Base-by-base conservation (phyloP, 2,797 vertebrate species). In the Melanotaenia maccullochi region DNA sequence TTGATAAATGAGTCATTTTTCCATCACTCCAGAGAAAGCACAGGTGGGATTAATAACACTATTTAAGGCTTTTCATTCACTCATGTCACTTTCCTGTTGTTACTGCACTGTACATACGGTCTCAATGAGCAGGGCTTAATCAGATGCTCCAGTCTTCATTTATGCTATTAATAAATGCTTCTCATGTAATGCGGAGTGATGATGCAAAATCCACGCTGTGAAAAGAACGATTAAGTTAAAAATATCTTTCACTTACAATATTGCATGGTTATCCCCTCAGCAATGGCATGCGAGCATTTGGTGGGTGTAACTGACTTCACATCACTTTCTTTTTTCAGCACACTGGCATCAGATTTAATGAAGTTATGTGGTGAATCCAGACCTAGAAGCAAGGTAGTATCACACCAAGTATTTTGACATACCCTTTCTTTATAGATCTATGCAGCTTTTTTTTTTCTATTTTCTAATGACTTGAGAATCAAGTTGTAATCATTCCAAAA, bases 321-420 rank as follows among this genome's bases (percentile, higher is more conserved):
- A 30, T 11, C 8, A n/a, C 30, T 0, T 35, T 8, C 32, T 83
- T 69, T 36, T 90, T 94, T 61, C 84, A 99, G 98, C 91, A 94
- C 95, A 0, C 91, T 97, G 73, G 95, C 97, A 68, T 95, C 97
- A 47, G 98, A 99, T 85, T 94, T 99, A 30, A 92, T 98, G 96
- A 99, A 97, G 90, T 93, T 99, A 68, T 98, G 97, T 82, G 96
- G 96, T 69, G 97, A 99, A 92, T 91, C 96, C 81, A 97, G 95
- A 85, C 94, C 95, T 0, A 97, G 97, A 90, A 96, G 75, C 91
- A 99, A 99, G 97, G 98, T 98, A 95, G 61, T 80, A 5, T 35
- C 7, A 2, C 14, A 28, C 1, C 9, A 24, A 32, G 35, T 1
- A n/a, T 18, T 38, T 1, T 66, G 8, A 36, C 2, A 25, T 5